Percentiles rank a stretch among this genome's conserved stretches.
phyloP scores from a whole-genome alignment of 2,797 vertebrate genomes.

The Kryptopterus vitreolus region DNA sequence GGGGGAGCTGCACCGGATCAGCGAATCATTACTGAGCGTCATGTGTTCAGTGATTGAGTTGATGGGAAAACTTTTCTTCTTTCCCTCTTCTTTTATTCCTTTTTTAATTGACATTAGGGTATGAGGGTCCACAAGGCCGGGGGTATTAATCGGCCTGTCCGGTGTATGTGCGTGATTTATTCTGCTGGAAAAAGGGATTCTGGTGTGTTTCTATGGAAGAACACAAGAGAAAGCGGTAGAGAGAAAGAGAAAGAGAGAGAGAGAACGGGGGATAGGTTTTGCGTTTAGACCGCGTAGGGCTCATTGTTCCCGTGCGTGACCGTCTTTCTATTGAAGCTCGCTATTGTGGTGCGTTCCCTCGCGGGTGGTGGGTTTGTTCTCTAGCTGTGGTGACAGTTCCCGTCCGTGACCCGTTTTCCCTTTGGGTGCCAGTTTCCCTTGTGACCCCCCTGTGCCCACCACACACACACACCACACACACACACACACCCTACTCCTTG shows the following conservation, averaged over 20 bases:
- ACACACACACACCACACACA: too few species aligned
- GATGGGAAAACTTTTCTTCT: slow-evolving; percentile 49
- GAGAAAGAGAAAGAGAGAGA: not conserved
- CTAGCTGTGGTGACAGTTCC: too few species aligned
- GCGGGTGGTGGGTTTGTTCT: slow-evolving; percentile 42
- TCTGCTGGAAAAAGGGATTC: not conserved
- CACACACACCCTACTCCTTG: too few species aligned
- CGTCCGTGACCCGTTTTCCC: too few species aligned
- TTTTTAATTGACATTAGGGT: not conserved
- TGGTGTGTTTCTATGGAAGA: not conserved
- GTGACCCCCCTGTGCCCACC: not conserved
- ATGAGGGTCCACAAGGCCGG: not conserved
- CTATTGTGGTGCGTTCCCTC: too few species aligned
- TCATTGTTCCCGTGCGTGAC: slow-evolving; percentile 48
- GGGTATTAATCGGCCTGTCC: too few species aligned
- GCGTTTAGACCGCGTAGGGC: slow-evolving; percentile 21
- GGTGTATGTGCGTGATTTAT: slow-evolving; percentile 3
- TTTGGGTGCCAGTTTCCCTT: too few species aligned
- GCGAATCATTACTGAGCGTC: slow-evolving; percentile 22
- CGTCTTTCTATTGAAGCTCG: slow-evolving; percentile 46
- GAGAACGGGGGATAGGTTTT: not conserved
- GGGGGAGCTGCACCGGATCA: not conserved
- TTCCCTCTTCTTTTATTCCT: too few species aligned
- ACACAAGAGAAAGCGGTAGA: not conserved
- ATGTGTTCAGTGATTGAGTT: slow-evolving; percentile 48